Conservation (phyloP, 1,140 invertebrate genomes). For the Danaus plexippus region DNA sequence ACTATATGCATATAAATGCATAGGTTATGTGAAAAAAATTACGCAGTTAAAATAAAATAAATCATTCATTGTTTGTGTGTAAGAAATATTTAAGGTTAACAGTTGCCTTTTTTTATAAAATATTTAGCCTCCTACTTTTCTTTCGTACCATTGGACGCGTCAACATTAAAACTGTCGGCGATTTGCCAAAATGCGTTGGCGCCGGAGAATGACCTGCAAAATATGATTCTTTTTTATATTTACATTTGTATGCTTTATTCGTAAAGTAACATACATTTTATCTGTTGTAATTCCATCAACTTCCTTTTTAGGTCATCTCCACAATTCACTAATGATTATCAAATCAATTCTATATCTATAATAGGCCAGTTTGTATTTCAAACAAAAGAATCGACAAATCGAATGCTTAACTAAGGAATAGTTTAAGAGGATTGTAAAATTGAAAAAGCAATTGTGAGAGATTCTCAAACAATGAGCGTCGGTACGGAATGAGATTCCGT, state of each 20-base stretch:
- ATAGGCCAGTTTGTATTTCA: slow-evolving; percentile 5
- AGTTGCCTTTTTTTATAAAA: too few species aligned
- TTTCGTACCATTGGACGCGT: slow-evolving; percentile 28
- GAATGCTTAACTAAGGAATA: slow-evolving; percentile 23
- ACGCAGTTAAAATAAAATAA: too few species aligned
- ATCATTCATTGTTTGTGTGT: too few species aligned
- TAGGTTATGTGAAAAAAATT: too few species aligned
- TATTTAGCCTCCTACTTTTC: too few species aligned
- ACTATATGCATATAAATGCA: too few species aligned
- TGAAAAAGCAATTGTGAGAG: slow-evolving; percentile 53
- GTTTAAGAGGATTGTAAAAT: slow-evolving; percentile 39
- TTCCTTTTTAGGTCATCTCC: too few species aligned
- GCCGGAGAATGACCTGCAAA: slow-evolving; percentile 27
- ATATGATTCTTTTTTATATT: background rate
- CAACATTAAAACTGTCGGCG: slow-evolving; percentile 36
- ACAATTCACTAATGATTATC: too few species aligned
- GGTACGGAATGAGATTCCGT: slow-evolving; percentile 45
- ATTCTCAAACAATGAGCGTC: slow-evolving; percentile 48
- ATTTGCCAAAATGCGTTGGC: slow-evolving; percentile 48
- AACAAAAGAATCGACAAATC: slow-evolving; percentile 24
- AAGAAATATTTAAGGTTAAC: too few species aligned
- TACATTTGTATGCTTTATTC: slow-evolving; percentile 3
- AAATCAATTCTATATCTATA: too few species aligned
- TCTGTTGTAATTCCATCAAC: background rate
- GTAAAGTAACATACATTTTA: background rate